Evolutionary conservation across 2,113 vertebrate genomes (phyloP).

Genomic region (Cacatua alba): DNA sequence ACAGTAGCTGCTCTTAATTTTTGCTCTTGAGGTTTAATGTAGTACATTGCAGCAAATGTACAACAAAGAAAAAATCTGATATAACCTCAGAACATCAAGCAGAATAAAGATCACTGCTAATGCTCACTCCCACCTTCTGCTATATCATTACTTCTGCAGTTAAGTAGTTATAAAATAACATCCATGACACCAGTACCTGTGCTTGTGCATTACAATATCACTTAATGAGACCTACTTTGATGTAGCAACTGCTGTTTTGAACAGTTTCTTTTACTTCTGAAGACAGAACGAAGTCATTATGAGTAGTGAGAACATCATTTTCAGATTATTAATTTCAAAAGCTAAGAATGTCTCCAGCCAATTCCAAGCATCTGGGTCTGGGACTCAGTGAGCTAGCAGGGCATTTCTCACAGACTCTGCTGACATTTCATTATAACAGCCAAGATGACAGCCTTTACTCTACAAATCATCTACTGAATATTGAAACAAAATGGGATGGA

Average conservation of each 20-base stretch:
- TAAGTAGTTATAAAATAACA: conserved; percentile 65
- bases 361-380: neutral
- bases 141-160: conserved; percentile 58
- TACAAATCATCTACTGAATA: neutral
- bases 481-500: neutral
- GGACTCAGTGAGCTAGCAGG: neutral
- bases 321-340: conserved; percentile 69
- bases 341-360: conserved; percentile 14
- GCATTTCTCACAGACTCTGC: neutral
- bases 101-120: conserved; percentile 67
- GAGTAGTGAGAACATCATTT: conserved; percentile 24
- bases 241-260: conserved; percentile 62
- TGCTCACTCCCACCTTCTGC: conserved; percentile 68
- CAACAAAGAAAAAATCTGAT: conserved; percentile 60
- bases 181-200: conserved; percentile 54
- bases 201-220: conserved; percentile 65
- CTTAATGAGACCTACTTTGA: conserved; percentile 66
- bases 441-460: neutral
- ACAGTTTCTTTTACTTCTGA: conserved; percentile 46
- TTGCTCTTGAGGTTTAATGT: conserved; percentile 38
- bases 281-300: conserved; percentile 51
- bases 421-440: neutral
- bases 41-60: conserved; percentile 31
- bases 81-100: conserved; percentile 11
- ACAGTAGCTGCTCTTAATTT: conserved; percentile 44